Percentiles rank a stretch among this genome's conserved stretches.
Conservation (phyloP, 1,140 invertebrate species). For the Drosophila kikkawai region DNA sequence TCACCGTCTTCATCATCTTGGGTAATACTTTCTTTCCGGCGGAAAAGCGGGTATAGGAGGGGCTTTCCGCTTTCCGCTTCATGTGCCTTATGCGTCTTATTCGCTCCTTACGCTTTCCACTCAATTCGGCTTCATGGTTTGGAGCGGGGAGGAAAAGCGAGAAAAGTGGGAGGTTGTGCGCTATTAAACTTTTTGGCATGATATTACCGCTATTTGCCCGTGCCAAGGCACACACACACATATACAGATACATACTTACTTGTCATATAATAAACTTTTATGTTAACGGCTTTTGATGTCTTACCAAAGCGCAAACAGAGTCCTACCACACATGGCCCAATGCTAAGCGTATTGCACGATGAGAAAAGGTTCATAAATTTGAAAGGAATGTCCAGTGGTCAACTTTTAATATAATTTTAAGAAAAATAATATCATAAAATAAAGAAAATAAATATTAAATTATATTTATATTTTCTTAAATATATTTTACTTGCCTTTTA, state of each 20-base stretch:
- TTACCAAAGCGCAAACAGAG: slow-evolving; percentile 57
- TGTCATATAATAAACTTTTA: slow-evolving; percentile 83
- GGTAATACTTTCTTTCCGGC: slow-evolving; percentile 32
- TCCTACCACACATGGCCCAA: slow-evolving; percentile 59
- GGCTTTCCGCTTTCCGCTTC: slow-evolving; percentile 60
- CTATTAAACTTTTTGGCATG: slow-evolving; percentile 82
- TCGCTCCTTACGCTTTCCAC: slow-evolving; percentile 72
- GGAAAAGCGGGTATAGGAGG: not conserved
- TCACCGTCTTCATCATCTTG: slow-evolving; percentile 40
- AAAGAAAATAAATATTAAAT: not conserved
- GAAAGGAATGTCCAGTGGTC: not conserved
- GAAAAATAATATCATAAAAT: no score
- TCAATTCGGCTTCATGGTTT: slow-evolving; percentile 65
- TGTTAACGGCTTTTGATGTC: slow-evolving; percentile 78
- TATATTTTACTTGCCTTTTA: no score
- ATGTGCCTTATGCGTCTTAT: slow-evolving; percentile 61
- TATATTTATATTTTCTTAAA: not conserved
- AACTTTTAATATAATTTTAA: not conserved
- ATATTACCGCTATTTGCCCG: slow-evolving; percentile 71
- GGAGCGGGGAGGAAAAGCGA: not conserved
- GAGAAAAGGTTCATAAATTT: not conserved
- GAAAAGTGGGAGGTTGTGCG: slow-evolving; percentile 58
- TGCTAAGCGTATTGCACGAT: slow-evolving; percentile 4
- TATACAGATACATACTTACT: slow-evolving; percentile 55
- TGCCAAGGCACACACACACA: slow-evolving; percentile 36